Conservation (phyloP, 92 coral and sea anemone species). For the Isaurus tuberculatus region DNA sequence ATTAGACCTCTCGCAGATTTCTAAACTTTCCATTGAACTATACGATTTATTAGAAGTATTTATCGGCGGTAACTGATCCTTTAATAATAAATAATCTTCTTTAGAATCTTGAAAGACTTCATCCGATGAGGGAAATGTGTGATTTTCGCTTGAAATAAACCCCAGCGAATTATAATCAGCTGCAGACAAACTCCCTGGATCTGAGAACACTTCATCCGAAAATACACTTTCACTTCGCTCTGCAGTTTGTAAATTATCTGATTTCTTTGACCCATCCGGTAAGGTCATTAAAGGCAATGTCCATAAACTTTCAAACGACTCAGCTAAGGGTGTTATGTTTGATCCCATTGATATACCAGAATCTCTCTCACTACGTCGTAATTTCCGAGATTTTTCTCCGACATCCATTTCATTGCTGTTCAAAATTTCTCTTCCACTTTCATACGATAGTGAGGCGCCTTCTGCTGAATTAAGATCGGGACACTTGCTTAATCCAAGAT, state of each 20-base stretch:
- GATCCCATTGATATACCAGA: constrained; percentile 43
- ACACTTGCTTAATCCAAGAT: constrained; percentile 8
- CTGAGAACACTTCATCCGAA: constrained; percentile 34
- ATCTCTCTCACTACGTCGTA: constrained; percentile 38
- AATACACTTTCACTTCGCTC: constrained; percentile 9
- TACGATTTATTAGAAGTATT: background rate
- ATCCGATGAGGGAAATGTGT: background rate
- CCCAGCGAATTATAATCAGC: constrained; percentile 1
- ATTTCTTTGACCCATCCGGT: background rate
- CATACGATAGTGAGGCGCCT: background rate
- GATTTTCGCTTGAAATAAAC: constrained; percentile 24
- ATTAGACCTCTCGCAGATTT: background rate
- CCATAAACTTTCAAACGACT: constrained; percentile 39
- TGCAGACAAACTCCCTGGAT: background rate
- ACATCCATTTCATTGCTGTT: background rate
- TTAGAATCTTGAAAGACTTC: background rate
- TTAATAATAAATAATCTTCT: background rate
- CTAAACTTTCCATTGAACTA: background rate
- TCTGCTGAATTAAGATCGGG: background rate
- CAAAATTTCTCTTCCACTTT: background rate
- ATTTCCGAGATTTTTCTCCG: background rate
- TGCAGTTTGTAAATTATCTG: background rate
- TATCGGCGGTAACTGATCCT: constrained; percentile 16
- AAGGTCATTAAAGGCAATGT: background rate
- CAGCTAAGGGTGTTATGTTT: constrained; percentile 7